Evolutionary conservation across 2,888 invertebrate species (phyloP).

Genomic region (Diadromus collaris): DNA sequence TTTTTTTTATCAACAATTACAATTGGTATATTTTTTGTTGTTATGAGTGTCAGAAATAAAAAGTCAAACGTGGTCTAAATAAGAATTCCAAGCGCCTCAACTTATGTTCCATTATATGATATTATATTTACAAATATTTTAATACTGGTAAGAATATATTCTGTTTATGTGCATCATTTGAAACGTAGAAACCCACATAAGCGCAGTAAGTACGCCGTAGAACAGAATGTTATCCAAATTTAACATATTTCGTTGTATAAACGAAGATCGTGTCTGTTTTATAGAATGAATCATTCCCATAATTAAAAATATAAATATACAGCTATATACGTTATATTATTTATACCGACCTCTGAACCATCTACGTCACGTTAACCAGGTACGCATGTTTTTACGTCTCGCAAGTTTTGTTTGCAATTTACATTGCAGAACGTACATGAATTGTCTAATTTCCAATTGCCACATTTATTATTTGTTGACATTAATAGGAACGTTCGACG

Average conservation of each 20-base stretch:
- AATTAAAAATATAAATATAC: constrained; percentile 34
- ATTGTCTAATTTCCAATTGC: constrained; percentile 10
- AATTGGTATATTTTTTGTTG: constrained; percentile 4
- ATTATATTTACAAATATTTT: constrained; percentile 43
- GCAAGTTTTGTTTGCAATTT: constrained; percentile 8
- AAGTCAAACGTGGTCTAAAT: constrained; percentile 2
- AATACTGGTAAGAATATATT: constrained; percentile 58
- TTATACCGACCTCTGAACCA: constrained; percentile 35
- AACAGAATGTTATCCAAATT: constrained; percentile 11
- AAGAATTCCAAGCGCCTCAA: constrained; percentile 25
- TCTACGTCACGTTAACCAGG: constrained; percentile 41
- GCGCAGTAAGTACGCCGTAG: background rate
- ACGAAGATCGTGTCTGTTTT: constrained; percentile 14
- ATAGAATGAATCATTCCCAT: constrained; percentile 1
- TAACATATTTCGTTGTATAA: constrained; percentile 23
- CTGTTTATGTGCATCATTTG: constrained; percentile 11
- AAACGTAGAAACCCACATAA: constrained; percentile 25
- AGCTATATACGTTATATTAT: constrained; percentile 17
- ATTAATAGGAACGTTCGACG: constrained; percentile 69
- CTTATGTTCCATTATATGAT: constrained; percentile 21
- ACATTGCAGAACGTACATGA: constrained; percentile 23
- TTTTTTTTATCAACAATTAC: background rate
- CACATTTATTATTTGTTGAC: constrained; percentile 22
- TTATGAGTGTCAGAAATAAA: constrained; percentile 3
- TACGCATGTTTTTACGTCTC: constrained; percentile 40